phyloP scores from a whole-genome alignment of 2,888 invertebrate genomes.

The Cryptus viduatorius region DNA sequence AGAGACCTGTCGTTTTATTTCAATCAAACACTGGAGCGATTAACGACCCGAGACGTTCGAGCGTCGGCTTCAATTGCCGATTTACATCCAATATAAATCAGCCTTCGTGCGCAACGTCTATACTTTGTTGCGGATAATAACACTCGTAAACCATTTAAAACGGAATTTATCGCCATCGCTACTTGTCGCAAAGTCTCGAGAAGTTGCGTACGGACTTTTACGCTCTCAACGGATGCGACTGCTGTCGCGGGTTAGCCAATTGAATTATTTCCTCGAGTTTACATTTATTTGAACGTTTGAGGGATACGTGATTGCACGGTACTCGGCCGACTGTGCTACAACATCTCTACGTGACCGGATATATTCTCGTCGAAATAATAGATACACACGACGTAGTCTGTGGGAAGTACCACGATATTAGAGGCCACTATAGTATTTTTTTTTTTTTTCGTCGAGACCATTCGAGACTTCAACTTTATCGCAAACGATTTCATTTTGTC shows the following conservation, averaged over 20 bases:
- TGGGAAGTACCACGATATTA: slow-evolving; percentile 31
- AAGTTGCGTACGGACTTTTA: slow-evolving; percentile 24
- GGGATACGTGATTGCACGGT: slow-evolving; percentile 12
- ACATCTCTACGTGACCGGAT: slow-evolving; percentile 65
- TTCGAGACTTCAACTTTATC: slow-evolving; percentile 2
- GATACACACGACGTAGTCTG: slow-evolving; percentile 29
- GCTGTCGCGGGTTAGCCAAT: slow-evolving; percentile 38
- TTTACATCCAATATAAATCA: slow-evolving; percentile 30
- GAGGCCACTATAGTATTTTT: slow-evolving; percentile 6
- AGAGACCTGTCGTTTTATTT: slow-evolving; percentile 63
- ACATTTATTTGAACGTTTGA: slow-evolving; percentile 44
- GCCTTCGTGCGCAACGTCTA: slow-evolving; percentile 8
- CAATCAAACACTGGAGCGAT: slow-evolving; percentile 46
- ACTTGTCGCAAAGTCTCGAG: neutral
- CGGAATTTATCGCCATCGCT: neutral
- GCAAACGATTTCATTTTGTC: neutral
- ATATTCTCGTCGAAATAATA: slow-evolving; percentile 47
- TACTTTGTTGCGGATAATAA: neutral
- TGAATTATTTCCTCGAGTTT: slow-evolving; percentile 47
- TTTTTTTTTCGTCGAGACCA: neutral
- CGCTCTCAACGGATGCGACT: slow-evolving; percentile 41
- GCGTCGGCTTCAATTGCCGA: slow-evolving; percentile 26
- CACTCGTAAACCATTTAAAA: neutral
- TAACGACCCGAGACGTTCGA: slow-evolving; percentile 5
- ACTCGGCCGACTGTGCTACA: slow-evolving; percentile 1